phyloP scores from a whole-genome alignment of 1,140 invertebrate species.

The Melipona quadrifasciata region DNA sequence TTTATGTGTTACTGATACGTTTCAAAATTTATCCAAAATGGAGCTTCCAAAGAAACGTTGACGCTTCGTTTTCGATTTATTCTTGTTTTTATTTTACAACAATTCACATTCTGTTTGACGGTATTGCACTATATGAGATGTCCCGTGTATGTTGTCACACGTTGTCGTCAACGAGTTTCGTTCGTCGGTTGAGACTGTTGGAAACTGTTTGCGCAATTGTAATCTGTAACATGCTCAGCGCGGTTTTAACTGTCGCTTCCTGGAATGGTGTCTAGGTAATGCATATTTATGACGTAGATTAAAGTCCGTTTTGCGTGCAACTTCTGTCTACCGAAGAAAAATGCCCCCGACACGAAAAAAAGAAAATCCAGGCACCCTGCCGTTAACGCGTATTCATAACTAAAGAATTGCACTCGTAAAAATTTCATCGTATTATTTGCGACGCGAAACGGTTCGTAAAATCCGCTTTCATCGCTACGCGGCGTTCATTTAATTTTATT shows the following conservation, averaged over 20 bases:
- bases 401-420: neutral
- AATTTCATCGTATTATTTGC: constrained; percentile 9
- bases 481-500: neutral
- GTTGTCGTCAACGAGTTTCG: neutral
- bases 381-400: constrained; percentile 29
- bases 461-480: neutral
- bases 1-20: neutral
- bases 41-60: neutral
- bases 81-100: neutral
- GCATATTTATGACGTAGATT: constrained; percentile 43
- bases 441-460: neutral
- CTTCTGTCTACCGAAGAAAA: constrained; percentile 31
- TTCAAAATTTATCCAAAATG: neutral
- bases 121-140: neutral
- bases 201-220: constrained; percentile 12
- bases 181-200: neutral
- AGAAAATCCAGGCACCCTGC: neutral
- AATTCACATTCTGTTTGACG: neutral
- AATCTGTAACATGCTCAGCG: constrained; percentile 21
- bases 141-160: neutral
- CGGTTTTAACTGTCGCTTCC: constrained; percentile 25
- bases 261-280: constrained; percentile 10
- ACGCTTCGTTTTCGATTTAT: neutral
- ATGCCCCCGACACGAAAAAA: constrained; percentile 13
- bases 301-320: constrained; percentile 46